Base-by-base conservation (phyloP, 2,113 vertebrate genomes). In the Engystomops pustulosus region DNA sequence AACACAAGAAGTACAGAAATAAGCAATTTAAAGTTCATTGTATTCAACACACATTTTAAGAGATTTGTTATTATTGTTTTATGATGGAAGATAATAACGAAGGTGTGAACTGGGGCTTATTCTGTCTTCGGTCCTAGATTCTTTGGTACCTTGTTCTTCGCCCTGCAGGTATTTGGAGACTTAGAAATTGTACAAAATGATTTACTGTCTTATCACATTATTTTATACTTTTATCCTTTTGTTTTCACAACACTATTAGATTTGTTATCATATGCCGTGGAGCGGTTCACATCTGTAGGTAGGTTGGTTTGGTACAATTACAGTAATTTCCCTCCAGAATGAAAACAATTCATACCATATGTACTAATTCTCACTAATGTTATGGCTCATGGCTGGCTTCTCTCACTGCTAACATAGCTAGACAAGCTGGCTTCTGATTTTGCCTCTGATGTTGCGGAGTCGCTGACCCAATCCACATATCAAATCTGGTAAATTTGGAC, bases 261-360 rank as follows among this genome's bases (percentile, higher is more conserved):
- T 92, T 93, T 95, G 88, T 96, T 98, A 94, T 92, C 93, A 88
- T 96, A 95, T 91, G 95, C 95, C 87, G 94, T 93, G 94, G 95
- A 96, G 92, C 79, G 87, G 92, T 96, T 97, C 91, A 93, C 94
- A 91, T 93, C 95, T 87, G 91, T 97, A 96, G 96, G 95, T 97
- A 96, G 93, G 95, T 96, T 93, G 91, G 80, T 69, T 89, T 90
- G 77, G 83, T 87, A 87, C 81, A 86, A 84, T 69, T 76, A n/a
- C n/a, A n/a, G n/a, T n/a, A 85, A 85, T 85, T 81, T 85, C 78
- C 80, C 87, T 80, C 72, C 87, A 80, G 9, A 75, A 34, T 49
- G 74, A 34, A 25, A n/a, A 44, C 69, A 47, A 23, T 58, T 27
- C 55, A 67, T 60, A 55, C 34, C 51, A 60, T 27, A 34, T 84